phyloP scores from a whole-genome alignment of 2,888 invertebrate species.

The Zootermopsis nevadensis region DNA sequence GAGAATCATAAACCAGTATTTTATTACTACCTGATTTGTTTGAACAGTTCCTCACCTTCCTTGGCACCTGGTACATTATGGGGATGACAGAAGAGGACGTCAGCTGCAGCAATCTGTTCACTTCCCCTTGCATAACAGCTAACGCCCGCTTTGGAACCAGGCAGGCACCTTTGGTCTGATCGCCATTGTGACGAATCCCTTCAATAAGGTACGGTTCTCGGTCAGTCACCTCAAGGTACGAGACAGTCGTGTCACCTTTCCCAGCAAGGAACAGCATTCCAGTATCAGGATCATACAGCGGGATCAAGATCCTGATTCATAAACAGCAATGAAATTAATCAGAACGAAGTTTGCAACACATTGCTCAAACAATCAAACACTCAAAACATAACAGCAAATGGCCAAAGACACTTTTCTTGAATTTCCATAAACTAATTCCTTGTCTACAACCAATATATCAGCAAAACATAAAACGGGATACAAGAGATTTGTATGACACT shows the following conservation, averaged over 20 bases:
- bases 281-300: conserved; percentile 92
- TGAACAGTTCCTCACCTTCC: conserved; percentile 73
- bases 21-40: too few species aligned
- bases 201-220: conserved; percentile 91
- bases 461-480: too few species aligned
- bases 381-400: too few species aligned
- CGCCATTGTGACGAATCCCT: conserved; percentile 88
- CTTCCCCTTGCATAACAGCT: conserved; percentile 97
- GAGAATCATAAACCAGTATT: too few species aligned
- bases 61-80: conserved; percentile 93
- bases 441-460: too few species aligned
- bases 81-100: conserved; percentile 89
- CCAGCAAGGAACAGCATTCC: conserved; percentile 95
- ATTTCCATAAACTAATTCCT: too few species aligned
- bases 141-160: conserved; percentile 91
- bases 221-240: conserved; percentile 90
- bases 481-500: too few species aligned
- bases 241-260: conserved; percentile 92
- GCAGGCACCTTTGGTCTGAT: conserved; percentile 95
- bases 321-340: too few species aligned
- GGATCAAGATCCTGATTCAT: conserved; percentile 79
- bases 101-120: conserved; percentile 89
- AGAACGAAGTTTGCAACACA: too few species aligned
- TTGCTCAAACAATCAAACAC: too few species aligned
- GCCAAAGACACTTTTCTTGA: too few species aligned